phyloP scores from a whole-genome alignment of 2,888 invertebrate species.

The Heteromurus nitidus region DNA sequence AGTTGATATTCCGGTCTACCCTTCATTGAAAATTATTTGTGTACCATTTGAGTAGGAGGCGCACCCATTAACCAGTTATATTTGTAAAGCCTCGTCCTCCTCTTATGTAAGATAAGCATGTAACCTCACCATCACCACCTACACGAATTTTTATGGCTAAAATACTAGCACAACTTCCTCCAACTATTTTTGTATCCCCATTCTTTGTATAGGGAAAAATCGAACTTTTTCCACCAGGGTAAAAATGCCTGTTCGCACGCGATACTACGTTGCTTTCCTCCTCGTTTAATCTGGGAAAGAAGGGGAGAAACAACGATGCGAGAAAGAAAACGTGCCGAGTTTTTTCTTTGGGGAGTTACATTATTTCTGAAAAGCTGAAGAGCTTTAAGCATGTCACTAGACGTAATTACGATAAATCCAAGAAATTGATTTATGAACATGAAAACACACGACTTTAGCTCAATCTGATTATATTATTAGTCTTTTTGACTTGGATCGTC shows the following conservation, averaged over 20 bases:
- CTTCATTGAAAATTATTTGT: too few relatives aligned
- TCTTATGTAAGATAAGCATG: too few relatives aligned
- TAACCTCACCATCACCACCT: too few relatives aligned
- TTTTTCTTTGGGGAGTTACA: not conserved
- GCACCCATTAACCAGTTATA: too few relatives aligned
- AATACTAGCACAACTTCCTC: not conserved
- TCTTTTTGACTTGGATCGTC: not conserved
- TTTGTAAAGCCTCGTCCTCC: too few relatives aligned
- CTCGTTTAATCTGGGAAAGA: not conserved
- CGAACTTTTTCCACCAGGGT: constrained; percentile 25
- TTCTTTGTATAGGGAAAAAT: constrained; percentile 19
- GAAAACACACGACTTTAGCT: constrained; percentile 22
- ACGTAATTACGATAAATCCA: constrained; percentile 44
- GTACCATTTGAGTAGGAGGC: too few relatives aligned
- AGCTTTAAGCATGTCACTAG: constrained; percentile 9
- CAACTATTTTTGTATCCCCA: not conserved
- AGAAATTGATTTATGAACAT: constrained; percentile 53
- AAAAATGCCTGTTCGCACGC: constrained; percentile 42
- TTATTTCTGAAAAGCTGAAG: not conserved
- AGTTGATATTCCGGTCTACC: too few relatives aligned
- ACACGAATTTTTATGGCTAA: not conserved
- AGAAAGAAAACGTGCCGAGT: not conserved
- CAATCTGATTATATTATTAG: constrained; percentile 41
- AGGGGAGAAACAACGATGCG: not conserved
- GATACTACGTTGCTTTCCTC: constrained; percentile 8